Conservation (phyloP, 2,888 invertebrate species). For the Didymodactylos carnosus region DNA sequence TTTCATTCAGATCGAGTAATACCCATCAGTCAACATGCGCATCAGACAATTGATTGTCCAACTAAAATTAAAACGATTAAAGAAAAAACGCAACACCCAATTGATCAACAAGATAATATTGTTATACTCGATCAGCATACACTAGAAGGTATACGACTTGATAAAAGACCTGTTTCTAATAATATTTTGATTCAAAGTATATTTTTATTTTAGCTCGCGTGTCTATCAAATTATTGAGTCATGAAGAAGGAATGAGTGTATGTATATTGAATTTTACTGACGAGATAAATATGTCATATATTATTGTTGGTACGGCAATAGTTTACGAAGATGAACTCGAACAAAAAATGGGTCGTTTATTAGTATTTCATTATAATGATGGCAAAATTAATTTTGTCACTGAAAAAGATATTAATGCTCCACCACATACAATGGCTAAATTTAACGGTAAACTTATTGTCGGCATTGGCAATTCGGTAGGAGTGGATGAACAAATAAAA, state of each 20-base stretch:
- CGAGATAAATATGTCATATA: conserved; percentile 70
- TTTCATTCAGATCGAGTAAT: not conserved
- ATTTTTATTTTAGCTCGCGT: not conserved
- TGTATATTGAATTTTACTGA: conserved; percentile 73
- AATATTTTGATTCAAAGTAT: not conserved
- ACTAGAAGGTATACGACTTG: conserved; percentile 47
- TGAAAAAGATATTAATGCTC: conserved; percentile 88
- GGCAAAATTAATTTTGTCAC: conserved; percentile 53
- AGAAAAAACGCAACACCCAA: not conserved
- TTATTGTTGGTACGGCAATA: conserved; percentile 69
- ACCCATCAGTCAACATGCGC: not conserved
- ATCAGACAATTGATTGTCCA: not conserved
- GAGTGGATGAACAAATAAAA: conserved; percentile 19
- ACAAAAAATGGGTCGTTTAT: conserved; percentile 69
- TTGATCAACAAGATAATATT: conserved; percentile 42
- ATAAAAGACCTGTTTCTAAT: not conserved
- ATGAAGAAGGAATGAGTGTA: conserved; percentile 71
- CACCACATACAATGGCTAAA: conserved; percentile 70
- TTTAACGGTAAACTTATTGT: conserved; percentile 89
- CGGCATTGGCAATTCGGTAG: conserved; percentile 79
- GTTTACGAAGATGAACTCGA: conserved; percentile 74
- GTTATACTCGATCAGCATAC: conserved; percentile 84
- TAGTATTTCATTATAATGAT: conserved; percentile 65
- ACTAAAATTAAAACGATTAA: not conserved
- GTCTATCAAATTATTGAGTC: conserved; percentile 69